Evolutionary conservation across 2,888 invertebrate genomes (phyloP), one percentile per base, ranked within the genome.

Genomic region (Mimumesa dahlbomi): DNA sequence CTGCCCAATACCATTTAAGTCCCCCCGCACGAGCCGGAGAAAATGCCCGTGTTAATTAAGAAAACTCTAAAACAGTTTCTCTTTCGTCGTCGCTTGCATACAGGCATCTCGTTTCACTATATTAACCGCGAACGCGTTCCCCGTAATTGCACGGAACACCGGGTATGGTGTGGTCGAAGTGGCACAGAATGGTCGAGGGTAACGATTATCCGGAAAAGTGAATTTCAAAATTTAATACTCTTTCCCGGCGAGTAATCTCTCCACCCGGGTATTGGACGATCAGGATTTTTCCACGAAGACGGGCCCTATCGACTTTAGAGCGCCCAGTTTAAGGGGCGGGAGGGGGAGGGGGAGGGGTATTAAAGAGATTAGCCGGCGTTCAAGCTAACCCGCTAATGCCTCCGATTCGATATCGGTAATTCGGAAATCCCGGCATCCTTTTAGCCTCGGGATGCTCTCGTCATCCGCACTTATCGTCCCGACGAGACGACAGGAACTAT

Each of bases 281-380:
- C n/a, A 13, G 45, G 21, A 11, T 34, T 49, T 54, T 48, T 56
- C 54, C 50, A 14, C 40, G 16, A 19, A 38, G 25, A 13, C 36
- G 43, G 18, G 38, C 25, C n/a, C 16, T 34, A 18, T 36, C 25
- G 49, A 11, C 34, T 52, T 54, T 11, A 9, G n/a, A 16, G 40
- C 42, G 25, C 66, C 59, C 16, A 40, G 67, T 67, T 70, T 67
- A 49, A 53, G 54, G 54, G n/a, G n/a, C n/a, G n/a, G n/a, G n/a
- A n/a, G n/a, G n/a, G n/a, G n/a, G n/a, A n/a, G n/a, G n/a, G n/a
- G n/a, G n/a, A n/a, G n/a, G 18, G 19, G 58, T 66, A 43, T 69
- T 69, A 69, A 59, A 49, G 45, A 40, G 69, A 69, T 69, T 59
- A 66, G 34, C 11, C 6, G 36, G 34, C 49, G 16, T 34, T 58